phyloP scores from a whole-genome alignment of 2,113 vertebrate species.

The Hystrix brachyura region DNA sequence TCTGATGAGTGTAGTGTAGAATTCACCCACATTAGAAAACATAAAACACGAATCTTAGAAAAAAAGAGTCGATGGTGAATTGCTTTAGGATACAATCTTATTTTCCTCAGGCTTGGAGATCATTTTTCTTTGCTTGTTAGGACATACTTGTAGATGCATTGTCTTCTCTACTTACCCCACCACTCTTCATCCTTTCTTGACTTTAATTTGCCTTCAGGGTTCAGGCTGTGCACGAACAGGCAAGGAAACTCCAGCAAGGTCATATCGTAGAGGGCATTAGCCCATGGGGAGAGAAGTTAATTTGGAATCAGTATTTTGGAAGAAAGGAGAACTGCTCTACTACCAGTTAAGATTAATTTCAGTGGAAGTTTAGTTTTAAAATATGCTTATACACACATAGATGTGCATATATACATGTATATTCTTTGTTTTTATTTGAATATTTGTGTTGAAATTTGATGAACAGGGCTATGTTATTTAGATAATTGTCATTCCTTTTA shows the following conservation, averaged over 20 bases:
- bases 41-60: background rate
- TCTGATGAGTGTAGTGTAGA: background rate
- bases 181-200: background rate
- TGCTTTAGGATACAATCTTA: background rate
- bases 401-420: accelerated
- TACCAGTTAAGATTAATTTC: background rate
- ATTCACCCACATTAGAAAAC: conserved; percentile 24
- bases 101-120: background rate
- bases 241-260: background rate
- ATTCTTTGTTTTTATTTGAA: conserved; percentile 13
- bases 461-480: background rate
- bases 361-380: conserved; percentile 43
- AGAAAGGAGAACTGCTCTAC: background rate
- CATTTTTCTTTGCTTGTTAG: background rate
- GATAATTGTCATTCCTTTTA: background rate
- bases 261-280: conserved; percentile 1
- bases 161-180: background rate
- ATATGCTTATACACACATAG: background rate
- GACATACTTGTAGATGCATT: background rate
- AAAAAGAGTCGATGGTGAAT: background rate
- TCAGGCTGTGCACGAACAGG: background rate
- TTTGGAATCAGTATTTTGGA: conserved; percentile 61
- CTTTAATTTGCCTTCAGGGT: background rate
- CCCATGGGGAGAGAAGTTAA: background rate
- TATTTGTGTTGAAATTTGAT: conserved; percentile 13